Evolutionary conservation across 2,797 vertebrate genomes (phyloP).

Genomic region (Gymnothorax reevesii): DNA sequence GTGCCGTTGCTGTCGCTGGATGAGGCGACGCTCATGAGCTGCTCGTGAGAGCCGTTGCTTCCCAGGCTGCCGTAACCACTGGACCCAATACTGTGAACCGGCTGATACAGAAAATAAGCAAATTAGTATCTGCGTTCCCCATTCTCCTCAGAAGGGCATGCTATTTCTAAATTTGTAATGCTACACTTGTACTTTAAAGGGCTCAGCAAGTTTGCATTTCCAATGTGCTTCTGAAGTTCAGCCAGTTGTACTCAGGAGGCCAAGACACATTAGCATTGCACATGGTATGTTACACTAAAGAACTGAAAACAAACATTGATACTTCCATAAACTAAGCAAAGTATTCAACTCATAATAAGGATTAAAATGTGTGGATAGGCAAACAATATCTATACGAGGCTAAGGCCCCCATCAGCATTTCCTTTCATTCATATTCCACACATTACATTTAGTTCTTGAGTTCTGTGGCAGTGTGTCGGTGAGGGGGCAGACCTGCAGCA

Average conservation of each 20-base stretch:
- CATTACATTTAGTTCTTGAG: too few relatives aligned
- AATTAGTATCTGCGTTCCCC: not conserved
- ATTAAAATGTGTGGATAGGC: not conserved
- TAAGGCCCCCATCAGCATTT: not conserved
- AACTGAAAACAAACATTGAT: not conserved
- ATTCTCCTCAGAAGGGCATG: not conserved
- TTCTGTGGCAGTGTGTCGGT: not conserved
- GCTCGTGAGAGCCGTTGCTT: constrained; percentile 85
- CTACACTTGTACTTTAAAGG: not conserved
- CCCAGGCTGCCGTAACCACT: constrained; percentile 88
- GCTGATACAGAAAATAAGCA: constrained; percentile 67
- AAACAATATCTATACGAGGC: not conserved
- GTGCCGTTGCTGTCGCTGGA: constrained; percentile 84
- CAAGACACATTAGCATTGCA: not conserved
- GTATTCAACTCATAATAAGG: not conserved
- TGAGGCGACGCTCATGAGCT: constrained; percentile 81
- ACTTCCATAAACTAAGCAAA: not conserved
- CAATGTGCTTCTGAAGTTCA: not conserved
- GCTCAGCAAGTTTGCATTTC: not conserved
- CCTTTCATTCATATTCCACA: too few relatives aligned
- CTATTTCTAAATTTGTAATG: not conserved
- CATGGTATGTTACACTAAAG: not conserved
- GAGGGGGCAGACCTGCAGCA: constrained; percentile 80
- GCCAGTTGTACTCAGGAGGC: not conserved
- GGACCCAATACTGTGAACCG: constrained; percentile 86